Conservation (phyloP, 1,140 invertebrate genomes). For the Pseudachorutes palmiensis region DNA sequence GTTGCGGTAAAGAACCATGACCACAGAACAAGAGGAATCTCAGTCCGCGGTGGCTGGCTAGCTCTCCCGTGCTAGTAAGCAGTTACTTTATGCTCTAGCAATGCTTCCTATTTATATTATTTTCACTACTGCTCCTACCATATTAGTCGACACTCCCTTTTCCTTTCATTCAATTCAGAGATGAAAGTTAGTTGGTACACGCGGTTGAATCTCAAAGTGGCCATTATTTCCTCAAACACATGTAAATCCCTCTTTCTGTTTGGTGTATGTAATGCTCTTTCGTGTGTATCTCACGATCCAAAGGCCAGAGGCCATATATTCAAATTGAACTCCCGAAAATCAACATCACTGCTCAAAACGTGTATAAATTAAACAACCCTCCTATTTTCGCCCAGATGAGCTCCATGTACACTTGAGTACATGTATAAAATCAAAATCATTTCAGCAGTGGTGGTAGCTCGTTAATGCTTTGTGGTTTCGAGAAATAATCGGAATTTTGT, state of each 20-base stretch:
- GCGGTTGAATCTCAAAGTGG: background rate
- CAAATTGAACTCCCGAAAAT: too few relatives aligned
- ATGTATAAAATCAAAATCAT: too few relatives aligned
- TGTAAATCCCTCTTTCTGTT: background rate
- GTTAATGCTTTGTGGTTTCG: too few relatives aligned
- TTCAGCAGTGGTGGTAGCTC: too few relatives aligned
- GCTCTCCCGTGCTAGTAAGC: background rate
- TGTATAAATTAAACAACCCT: too few relatives aligned
- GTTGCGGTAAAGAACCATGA: background rate
- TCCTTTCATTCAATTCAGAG: background rate
- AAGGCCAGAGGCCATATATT: background rate
- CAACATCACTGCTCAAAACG: too few relatives aligned
- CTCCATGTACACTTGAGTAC: too few relatives aligned
- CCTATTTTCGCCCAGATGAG: too few relatives aligned
- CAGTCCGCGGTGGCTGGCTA: background rate
- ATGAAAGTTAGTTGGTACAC: background rate
- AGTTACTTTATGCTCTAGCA: background rate
- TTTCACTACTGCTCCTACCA: background rate
- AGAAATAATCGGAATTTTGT: too few relatives aligned
- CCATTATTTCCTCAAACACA: constrained; percentile 10
- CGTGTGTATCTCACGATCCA: background rate
- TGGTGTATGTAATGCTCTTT: background rate
- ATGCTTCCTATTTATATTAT: background rate
- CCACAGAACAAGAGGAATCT: constrained; percentile 9
- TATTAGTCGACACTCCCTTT: background rate